A percentile compares a stretch with the other conserved stretches of the same genome.
phyloP scores from a whole-genome alignment of 2,113 vertebrate species.

The Leucopsar rothschildi region DNA sequence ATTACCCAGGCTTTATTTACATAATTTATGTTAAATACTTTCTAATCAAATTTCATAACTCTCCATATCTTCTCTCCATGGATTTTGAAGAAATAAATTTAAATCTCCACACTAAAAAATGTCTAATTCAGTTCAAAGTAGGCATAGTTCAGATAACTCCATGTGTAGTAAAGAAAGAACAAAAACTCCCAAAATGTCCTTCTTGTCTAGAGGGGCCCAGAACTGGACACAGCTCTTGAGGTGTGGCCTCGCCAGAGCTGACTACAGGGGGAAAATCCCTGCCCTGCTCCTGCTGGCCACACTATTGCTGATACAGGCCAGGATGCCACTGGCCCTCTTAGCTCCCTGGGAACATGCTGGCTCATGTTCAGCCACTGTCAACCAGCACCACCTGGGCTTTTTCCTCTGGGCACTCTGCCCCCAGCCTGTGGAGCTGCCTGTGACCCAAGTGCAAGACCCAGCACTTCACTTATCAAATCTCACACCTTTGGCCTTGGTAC shows the following conservation, averaged over 20 bases:
- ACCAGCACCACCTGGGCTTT: accelerated
- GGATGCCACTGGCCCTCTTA: not conserved
- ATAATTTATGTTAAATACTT: not conserved
- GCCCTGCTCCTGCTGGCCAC: not conserved
- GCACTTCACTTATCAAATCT: not conserved
- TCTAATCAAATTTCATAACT: not conserved
- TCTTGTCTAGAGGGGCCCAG: not conserved
- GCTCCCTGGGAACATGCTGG: accelerated
- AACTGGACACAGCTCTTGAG: accelerated
- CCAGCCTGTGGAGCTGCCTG: accelerated
- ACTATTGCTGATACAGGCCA: not conserved
- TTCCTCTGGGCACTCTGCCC: accelerated
- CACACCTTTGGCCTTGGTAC: not conserved
- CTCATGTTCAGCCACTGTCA: accelerated
- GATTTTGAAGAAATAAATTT: not conserved
- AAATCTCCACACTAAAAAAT: not conserved
- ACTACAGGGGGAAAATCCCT: accelerated
- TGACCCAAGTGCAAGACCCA: not conserved
- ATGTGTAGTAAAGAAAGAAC: not conserved
- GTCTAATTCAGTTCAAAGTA: not conserved
- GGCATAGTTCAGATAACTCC: not conserved
- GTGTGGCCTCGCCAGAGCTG: accelerated
- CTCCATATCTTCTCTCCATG: not conserved
- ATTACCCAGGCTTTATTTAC: not conserved
- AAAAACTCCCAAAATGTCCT: accelerated